These are phyloP conservation scores for Eretmocerus hayati DNA, from an alignment of 2,888 invertebrate genomes.

Conservation along the genomic window DNA sequence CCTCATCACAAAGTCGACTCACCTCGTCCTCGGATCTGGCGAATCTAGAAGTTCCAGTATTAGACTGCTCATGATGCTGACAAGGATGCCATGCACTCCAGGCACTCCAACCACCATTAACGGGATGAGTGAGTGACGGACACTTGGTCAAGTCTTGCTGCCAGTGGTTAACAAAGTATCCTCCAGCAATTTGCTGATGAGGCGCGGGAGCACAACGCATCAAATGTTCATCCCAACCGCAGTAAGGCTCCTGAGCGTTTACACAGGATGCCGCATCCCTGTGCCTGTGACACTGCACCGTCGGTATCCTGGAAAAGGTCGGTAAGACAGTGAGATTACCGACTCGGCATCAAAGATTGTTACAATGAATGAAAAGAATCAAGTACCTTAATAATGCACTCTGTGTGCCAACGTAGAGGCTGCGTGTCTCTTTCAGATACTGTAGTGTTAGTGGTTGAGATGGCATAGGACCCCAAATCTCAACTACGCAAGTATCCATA, in stretches of 20 bases:
- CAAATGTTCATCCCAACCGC: slow-evolving; percentile 81
- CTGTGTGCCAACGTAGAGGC: slow-evolving; percentile 44
- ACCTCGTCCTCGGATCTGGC: slow-evolving; percentile 14
- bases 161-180: slow-evolving; percentile 61
- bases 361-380: too few species aligned
- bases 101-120: slow-evolving; percentile 79
- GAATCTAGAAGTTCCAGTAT: background rate
- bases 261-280: slow-evolving; percentile 64
- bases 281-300: slow-evolving; percentile 73
- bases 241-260: slow-evolving; percentile 86
- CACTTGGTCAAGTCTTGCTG: slow-evolving; percentile 66
- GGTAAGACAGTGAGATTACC: background rate
- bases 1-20: too few species aligned
- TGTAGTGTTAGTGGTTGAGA: slow-evolving; percentile 59
- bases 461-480: slow-evolving; percentile 69
- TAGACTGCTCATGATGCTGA: slow-evolving; percentile 51
- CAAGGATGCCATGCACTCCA: slow-evolving; percentile 83
- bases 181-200: slow-evolving; percentile 47
- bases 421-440: slow-evolving; percentile 71
- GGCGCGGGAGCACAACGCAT: slow-evolving; percentile 70
- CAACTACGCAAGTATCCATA: slow-evolving; percentile 73
- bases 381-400: slow-evolving; percentile 34
- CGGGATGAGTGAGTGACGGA: slow-evolving; percentile 60
- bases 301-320: slow-evolving; percentile 68
- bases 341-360: too few species aligned